Base-by-base conservation (phyloP, 2,888 invertebrate species). In the Callimorpha dominula region DNA sequence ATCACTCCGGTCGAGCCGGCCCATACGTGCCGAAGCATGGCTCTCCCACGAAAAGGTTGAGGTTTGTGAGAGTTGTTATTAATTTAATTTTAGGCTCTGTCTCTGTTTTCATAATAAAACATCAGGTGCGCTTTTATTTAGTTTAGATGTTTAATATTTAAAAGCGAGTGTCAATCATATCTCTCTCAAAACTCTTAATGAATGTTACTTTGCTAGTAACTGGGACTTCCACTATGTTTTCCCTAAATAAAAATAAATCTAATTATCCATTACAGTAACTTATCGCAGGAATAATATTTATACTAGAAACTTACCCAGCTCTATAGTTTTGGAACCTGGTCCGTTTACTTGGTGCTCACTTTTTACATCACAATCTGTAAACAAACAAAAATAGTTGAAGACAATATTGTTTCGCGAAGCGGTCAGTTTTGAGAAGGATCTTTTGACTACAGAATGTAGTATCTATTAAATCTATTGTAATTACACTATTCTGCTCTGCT, bases 311-410 rank as follows among this genome's bases (percentile, higher is more conserved):
- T 96, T 90, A 95, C 96, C 96, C 91, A 95, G 96, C 95, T 97
- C 97, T 92, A 96, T 95, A 95, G 97, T 96, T 96, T 97, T 97
- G 93, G 97, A 97, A 96, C 97, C 96, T 93, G 95, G 94, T 96
- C 97, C 98, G 97, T 97, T 98, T 92, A 96, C 93, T 96, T 97
- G 97, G 95, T 96, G 97, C 96, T 97, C 97, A 96, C 97, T 97
- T 96, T 97, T 98, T 97, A 98, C 98, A 98, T 98, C 97, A 97
- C 97, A 97, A 96, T 97, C 97, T 97, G 93, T 17, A 96, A 90
- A 75, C 87, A 88, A 81, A 71, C 11, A 66, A 60, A 17, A 31
- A 17, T 7, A 7, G 12, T 11, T 15, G 46, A 43, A 50, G 14
- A 31, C 6, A 71, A 40, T 6, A 20, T 70, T 11, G 3, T 67